phyloP scores from a whole-genome alignment of 2,113 vertebrate species.

The Hipposideros armiger region DNA sequence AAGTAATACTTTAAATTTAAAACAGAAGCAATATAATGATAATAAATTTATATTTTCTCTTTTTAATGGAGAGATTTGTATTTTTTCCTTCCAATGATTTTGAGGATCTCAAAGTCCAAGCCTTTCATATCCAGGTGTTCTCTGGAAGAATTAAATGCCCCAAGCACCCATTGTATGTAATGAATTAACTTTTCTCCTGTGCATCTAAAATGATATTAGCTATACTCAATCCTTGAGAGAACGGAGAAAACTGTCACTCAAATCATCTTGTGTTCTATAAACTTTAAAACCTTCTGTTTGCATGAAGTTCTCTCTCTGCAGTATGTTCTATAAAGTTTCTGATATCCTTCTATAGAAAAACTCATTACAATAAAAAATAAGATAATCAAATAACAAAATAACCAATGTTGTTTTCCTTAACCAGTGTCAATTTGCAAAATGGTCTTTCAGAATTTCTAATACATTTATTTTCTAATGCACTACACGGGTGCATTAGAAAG shows the following conservation, averaged over 20 bases:
- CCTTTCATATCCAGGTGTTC: background rate
- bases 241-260: background rate
- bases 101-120: background rate
- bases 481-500: background rate
- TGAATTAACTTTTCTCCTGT: background rate
- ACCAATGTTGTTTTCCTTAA: background rate
- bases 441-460: background rate
- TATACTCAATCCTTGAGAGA: background rate
- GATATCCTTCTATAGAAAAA: background rate
- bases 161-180: background rate
- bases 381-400: background rate
- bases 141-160: background rate
- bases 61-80: background rate
- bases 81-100: conserved; percentile 44
- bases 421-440: background rate
- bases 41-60: background rate
- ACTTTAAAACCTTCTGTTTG: background rate
- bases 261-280: background rate
- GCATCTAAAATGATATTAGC: background rate
- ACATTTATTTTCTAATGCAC: background rate
- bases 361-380: background rate
- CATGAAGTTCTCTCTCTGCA: background rate
- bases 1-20: conserved; percentile 7
- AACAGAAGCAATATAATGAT: background rate
- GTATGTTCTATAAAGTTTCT: background rate